Conservation (phyloP, 1,140 invertebrate species). For the Trachelipus rathkii region DNA sequence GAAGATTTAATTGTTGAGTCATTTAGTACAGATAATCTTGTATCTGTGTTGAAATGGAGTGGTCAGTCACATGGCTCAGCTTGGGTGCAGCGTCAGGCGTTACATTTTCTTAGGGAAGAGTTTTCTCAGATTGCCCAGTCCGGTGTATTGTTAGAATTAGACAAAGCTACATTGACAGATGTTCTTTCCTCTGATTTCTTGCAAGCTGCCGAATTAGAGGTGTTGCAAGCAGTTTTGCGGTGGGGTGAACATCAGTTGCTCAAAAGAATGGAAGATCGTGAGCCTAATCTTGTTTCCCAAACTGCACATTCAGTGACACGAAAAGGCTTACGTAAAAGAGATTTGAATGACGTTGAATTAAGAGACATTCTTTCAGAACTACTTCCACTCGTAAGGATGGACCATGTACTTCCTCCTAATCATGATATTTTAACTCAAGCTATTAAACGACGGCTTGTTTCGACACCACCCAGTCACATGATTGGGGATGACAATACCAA, state of each 20-base stretch:
- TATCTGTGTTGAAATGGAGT: constrained; percentile 63
- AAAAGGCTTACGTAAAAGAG: constrained; percentile 55
- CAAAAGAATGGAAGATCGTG: constrained; percentile 76
- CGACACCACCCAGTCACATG: constrained; percentile 81
- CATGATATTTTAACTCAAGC: constrained; percentile 69
- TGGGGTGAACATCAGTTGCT: constrained; percentile 85
- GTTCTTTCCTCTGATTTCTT: constrained; percentile 82
- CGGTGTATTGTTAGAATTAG: constrained; percentile 69
- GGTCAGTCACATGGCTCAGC: constrained; percentile 81
- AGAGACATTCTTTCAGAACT: constrained; percentile 80
- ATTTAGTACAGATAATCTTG: constrained; percentile 71
- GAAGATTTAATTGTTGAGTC: constrained; percentile 90
- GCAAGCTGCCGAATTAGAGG: constrained; percentile 83
- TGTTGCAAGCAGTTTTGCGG: constrained; percentile 77
- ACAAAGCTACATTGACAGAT: constrained; percentile 71
- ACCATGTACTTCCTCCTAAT: constrained; percentile 81
- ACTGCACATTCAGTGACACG: constrained; percentile 83
- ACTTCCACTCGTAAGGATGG: constrained; percentile 74
- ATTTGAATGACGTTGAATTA: constrained; percentile 76
- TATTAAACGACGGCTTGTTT: constrained; percentile 77
- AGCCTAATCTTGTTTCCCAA: constrained; percentile 85
- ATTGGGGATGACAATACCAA: constrained; percentile 61
- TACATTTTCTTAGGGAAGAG: constrained; percentile 78
- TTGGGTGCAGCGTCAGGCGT: constrained; percentile 83
- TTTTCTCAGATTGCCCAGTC: constrained; percentile 65